These are phyloP conservation scores for Dynastes grantii DNA, from an alignment of 2,888 invertebrate species.

Conservation along the genomic window DNA sequence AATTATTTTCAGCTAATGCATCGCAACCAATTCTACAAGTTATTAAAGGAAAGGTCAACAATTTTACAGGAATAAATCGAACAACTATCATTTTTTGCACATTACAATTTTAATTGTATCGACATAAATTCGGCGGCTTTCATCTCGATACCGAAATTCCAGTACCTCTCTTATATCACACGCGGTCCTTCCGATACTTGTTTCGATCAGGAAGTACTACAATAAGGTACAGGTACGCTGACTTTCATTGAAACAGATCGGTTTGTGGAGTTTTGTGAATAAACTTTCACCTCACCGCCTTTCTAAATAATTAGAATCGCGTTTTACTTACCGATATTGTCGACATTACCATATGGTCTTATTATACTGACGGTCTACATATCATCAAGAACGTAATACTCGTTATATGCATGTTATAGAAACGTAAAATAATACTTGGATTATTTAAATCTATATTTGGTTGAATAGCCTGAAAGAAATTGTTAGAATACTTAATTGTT, in stretches of 20 bases:
- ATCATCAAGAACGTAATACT: no score
- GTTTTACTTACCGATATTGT: neutral
- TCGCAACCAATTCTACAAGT: no score
- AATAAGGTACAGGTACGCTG: slow-evolving; percentile 8
- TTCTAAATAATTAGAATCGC: slow-evolving; percentile 30
- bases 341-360: no score
- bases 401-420: no score
- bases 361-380: no score
- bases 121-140: neutral
- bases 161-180: neutral
- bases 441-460: no score
- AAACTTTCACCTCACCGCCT: slow-evolving; percentile 39
- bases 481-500: no score
- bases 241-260: slow-evolving; percentile 28
- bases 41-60: no score
- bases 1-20: no score
- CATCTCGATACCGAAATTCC: neutral
- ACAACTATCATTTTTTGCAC: neutral
- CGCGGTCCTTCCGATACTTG: slow-evolving; percentile 2
- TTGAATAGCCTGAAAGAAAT: no score
- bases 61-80: no score
- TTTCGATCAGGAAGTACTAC: neutral
- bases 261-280: slow-evolving; percentile 8
- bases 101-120: neutral
- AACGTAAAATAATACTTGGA: no score